These are phyloP conservation scores for Meleagris gallopavo DNA, from an alignment of 2,113 vertebrate genomes.

Conservation along the genomic window DNA sequence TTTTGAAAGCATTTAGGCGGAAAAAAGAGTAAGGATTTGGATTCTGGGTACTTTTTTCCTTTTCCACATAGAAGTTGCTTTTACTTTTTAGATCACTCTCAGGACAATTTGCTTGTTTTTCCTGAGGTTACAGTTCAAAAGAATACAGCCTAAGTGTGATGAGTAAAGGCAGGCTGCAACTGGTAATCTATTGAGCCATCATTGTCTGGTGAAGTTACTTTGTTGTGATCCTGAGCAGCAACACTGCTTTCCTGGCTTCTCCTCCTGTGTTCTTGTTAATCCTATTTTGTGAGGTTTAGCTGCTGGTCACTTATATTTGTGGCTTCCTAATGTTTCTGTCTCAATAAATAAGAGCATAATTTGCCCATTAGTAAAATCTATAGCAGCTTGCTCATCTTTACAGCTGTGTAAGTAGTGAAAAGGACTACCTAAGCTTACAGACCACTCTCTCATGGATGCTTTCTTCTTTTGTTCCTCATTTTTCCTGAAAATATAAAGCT, in stretches of 20 bases:
- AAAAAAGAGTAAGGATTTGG: background rate
- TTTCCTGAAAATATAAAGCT: slow-evolving; percentile 30
- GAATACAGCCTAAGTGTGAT: slow-evolving; percentile 26
- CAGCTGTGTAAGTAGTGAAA: background rate
- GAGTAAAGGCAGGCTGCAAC: slow-evolving; percentile 60
- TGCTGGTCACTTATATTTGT: slow-evolving; percentile 32
- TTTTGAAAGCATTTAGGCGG: background rate
- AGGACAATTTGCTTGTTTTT: slow-evolving; percentile 52
- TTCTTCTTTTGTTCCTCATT: slow-evolving; percentile 32
- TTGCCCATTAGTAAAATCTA: slow-evolving; percentile 7
- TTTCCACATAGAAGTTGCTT: background rate
- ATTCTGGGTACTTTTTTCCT: background rate
- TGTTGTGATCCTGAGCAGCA: slow-evolving; percentile 58
- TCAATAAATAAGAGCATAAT: background rate
- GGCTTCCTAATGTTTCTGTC: slow-evolving; percentile 4
- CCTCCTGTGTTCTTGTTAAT: slow-evolving; percentile 6
- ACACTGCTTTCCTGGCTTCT: background rate
- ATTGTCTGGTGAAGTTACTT: slow-evolving; percentile 46
- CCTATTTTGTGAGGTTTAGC: slow-evolving; percentile 14
- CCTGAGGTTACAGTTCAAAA: slow-evolving; percentile 56
- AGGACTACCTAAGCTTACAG: slow-evolving; percentile 32
- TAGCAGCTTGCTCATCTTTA: background rate
- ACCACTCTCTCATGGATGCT: background rate
- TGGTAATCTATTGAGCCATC: slow-evolving; percentile 55
- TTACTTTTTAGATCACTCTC: slow-evolving; percentile 51